Base-by-base conservation (phyloP, 2,888 invertebrate species). In the Stenurella melanura region DNA sequence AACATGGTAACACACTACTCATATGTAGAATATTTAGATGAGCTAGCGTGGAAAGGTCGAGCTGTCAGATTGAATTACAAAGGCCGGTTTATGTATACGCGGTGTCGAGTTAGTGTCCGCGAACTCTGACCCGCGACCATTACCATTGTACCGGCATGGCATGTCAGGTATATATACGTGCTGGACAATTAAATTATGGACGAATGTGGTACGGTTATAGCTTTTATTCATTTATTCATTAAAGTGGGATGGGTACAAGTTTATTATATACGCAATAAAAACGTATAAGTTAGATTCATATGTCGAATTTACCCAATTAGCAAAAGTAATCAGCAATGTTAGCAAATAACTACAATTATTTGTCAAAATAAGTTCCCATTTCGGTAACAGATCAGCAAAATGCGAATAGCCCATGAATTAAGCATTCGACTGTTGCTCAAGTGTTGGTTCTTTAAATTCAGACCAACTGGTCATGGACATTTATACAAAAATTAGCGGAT, bases 41-140 rank as follows among this genome's bases (percentile, higher is more conserved):
- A 61, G 63, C 54, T 70, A 57, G 64, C 68, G 77, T 60, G 72
- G 75, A 71, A 75, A 79, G 75, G 79, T 77, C 79, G 75, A 73
- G 75, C 72, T 75, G 77, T 79, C 77, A 75, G 77, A 77, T 77
- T 79, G 73, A 77, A 79, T 79, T 79, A 79, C 77, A 79, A 78
- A 79, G 78, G 77, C 79, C 77, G 77, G 79, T 72, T 79, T 74
- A 72, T 77, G 74, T 74, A 61, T 74, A 74, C 73, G 60, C 63
- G 76, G 78, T 78, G 78, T 78, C 78, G 74, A 72, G 77, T 79
- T 72, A 77, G 79, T 78, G 74, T 74, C 73, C 72, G 73, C 75
- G 77, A 79, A 77, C 79, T 77, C 64, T 77, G 79, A 79, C 79
- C 77, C 73, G 17, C 30, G 69, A 57, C 69, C 69, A 69, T 69